A percentile compares a stretch with the other conserved stretches of the same genome.
Conservation (phyloP, 2,113 vertebrate genomes). For the Chroicocephalus ridibundus region DNA sequence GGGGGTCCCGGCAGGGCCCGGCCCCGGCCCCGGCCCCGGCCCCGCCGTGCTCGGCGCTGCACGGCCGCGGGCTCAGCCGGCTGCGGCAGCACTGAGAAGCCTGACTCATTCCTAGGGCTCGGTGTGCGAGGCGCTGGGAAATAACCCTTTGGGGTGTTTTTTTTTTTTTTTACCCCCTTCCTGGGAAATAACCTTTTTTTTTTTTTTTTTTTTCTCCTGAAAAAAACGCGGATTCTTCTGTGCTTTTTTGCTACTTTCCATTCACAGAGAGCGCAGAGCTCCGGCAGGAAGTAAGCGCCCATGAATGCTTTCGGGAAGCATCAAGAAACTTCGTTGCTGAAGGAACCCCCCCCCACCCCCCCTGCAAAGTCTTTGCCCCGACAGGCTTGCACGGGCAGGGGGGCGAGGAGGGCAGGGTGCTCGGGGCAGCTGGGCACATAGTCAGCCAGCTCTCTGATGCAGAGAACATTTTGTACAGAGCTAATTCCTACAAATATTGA, state of each 20-base stretch:
- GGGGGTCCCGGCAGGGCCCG: neutral
- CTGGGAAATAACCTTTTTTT: neutral
- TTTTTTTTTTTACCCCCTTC: neutral
- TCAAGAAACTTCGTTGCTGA: neutral
- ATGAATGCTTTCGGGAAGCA: slow-evolving; percentile 14
- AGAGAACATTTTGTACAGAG: neutral
- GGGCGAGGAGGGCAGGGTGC: neutral
- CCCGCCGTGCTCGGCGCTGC: neutral
- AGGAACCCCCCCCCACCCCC: neutral
- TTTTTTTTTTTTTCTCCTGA: no score
- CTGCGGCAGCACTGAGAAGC: slow-evolving; percentile 15
- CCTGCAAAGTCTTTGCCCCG: neutral
- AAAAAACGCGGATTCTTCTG: neutral
- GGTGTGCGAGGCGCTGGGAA: neutral
- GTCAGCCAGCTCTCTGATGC: neutral
- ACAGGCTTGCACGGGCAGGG: neutral
- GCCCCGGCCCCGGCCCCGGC: neutral
- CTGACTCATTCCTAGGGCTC: neutral
- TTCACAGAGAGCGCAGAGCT: neutral
- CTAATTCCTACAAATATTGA: neutral
- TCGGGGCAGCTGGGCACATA: rapidly evolving
- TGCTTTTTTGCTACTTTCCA: neutral
- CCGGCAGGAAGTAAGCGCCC: slow-evolving; percentile 10
- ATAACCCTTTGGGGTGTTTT: neutral
- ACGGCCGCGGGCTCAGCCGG: neutral